A percentile compares a stretch with the other conserved stretches of the same genome.
Evolutionary conservation across 2,888 invertebrate genomes (phyloP).

Genomic region (Pristionchus entomophagus): DNA sequence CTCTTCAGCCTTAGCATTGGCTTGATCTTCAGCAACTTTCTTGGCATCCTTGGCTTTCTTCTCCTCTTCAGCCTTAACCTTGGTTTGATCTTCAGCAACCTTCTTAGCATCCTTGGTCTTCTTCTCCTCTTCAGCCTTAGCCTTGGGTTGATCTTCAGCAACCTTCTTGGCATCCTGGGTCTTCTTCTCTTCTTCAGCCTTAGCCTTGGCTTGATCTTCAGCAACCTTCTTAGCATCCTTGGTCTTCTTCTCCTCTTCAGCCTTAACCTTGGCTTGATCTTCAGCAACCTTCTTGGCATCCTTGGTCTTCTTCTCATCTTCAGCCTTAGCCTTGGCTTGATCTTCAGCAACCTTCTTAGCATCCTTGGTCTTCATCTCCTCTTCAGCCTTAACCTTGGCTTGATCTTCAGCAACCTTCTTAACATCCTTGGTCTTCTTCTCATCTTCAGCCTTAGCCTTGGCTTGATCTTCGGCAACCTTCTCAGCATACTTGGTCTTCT

Average conservation of each 20-base stretch:
- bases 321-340: not conserved
- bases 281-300: not conserved
- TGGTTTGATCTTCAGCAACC: conserved; percentile 13
- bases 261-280: not conserved
- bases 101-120: conserved; percentile 47
- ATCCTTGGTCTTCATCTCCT: not conserved
- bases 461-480: not conserved
- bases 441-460: not conserved
- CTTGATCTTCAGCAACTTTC: too few species aligned
- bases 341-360: not conserved
- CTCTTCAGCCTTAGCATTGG: too few species aligned
- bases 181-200: not conserved
- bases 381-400: not conserved
- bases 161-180: not conserved
- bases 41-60: not conserved
- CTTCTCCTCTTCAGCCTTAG: not conserved
- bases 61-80: conserved; percentile 45
- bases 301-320: not conserved
- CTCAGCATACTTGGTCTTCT: conserved; percentile 18
- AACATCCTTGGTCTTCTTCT: not conserved
- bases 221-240: not conserved
- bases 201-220: not conserved
- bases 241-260: not conserved
- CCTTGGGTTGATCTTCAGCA: not conserved
- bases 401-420: not conserved